phyloP scores from a whole-genome alignment of 1,140 invertebrate genomes.

The Camponotus pennsylvanicus region DNA sequence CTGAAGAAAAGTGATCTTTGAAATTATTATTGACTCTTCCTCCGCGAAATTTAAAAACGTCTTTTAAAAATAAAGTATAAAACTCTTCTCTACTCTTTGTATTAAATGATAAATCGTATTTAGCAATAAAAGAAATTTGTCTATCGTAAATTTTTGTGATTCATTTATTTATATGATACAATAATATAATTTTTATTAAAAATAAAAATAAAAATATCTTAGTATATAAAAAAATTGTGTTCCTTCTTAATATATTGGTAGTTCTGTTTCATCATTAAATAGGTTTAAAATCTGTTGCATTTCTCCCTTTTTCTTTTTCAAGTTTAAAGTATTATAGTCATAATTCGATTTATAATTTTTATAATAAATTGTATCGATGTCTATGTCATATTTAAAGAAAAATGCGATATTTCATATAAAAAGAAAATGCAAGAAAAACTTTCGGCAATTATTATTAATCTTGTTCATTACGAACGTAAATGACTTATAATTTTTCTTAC shows the following conservation, averaged over 20 bases:
- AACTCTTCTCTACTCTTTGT: background rate
- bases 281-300: background rate
- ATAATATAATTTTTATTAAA: background rate
- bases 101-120: background rate
- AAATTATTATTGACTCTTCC: conserved; percentile 14
- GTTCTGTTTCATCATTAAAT: background rate
- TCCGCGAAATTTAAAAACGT: background rate
- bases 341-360: conserved; percentile 19
- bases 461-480: background rate
- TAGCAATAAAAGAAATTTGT: background rate
- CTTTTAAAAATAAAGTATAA: too few relatives aligned
- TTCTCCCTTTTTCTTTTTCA: background rate
- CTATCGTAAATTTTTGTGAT: too few relatives aligned
- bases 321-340: background rate
- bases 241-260: background rate
- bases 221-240: background rate
- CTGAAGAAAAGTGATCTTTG: background rate
- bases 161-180: too few relatives aligned
- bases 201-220: background rate
- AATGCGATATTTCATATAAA: background rate
- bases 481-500: background rate
- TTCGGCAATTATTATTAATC: background rate
- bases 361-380: background rate
- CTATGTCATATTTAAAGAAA: background rate
- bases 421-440: background rate